phyloP scores from a whole-genome alignment of 1,140 invertebrate species.

The Nasonia longicornis region DNA sequence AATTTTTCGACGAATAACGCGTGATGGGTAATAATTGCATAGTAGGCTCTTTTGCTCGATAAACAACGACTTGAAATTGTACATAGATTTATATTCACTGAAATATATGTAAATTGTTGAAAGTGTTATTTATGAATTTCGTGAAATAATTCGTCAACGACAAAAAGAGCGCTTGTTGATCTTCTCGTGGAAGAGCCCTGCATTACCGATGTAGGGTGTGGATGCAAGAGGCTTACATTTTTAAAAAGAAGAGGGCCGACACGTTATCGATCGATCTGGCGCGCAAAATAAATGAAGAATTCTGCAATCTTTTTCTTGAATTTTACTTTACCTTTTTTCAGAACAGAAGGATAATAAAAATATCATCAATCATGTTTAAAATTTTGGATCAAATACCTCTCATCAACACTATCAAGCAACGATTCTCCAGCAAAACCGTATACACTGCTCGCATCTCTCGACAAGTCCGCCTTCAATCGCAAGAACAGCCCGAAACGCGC shows the following conservation, averaged over 20 bases:
- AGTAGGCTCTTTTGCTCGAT: neutral
- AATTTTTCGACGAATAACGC: slow-evolving; percentile 17
- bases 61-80: neutral
- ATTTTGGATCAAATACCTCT: too few species aligned
- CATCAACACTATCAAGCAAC: neutral
- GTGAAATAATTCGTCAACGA: neutral
- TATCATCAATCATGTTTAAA: too few species aligned
- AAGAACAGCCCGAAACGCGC: neutral
- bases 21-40: neutral
- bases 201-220: slow-evolving; percentile 7
- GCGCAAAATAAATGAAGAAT: neutral
- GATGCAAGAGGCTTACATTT: neutral
- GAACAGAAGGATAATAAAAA: too few species aligned
- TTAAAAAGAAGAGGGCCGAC: slow-evolving; percentile 16
- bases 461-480: neutral
- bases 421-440: neutral
- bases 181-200: neutral
- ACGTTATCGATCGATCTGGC: slow-evolving; percentile 14
- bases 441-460: too few species aligned
- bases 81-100: neutral
- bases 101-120: neutral
- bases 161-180: too few species aligned
- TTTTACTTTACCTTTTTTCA: too few species aligned
- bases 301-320: too few species aligned
- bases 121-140: too few species aligned